Conservation (phyloP, 2,888 invertebrate species). For the Orchesellides sinensis region DNA sequence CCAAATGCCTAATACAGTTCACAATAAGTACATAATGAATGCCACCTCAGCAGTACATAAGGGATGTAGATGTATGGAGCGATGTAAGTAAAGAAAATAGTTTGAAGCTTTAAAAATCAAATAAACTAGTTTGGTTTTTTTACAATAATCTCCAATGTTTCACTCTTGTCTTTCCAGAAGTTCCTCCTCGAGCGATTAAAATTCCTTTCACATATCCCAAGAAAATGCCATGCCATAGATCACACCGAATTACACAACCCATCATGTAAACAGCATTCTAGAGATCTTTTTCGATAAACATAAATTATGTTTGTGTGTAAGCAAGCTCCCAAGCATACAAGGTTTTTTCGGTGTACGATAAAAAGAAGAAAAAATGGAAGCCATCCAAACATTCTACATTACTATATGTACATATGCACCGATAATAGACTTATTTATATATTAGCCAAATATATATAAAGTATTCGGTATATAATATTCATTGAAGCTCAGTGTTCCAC, state of each 20-base stretch:
- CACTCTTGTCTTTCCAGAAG: slow-evolving; percentile 4
- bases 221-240: slow-evolving; percentile 66
- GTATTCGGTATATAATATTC: too few species aligned
- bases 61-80: background rate
- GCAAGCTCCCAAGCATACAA: slow-evolving; percentile 44
- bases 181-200: slow-evolving; percentile 70
- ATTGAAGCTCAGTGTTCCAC: background rate
- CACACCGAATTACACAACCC: slow-evolving; percentile 68
- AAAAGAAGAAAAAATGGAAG: slow-evolving; percentile 64
- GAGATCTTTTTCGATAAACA: slow-evolving; percentile 66
- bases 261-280: slow-evolving; percentile 68
- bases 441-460: too few species aligned
- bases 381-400: slow-evolving; percentile 58
- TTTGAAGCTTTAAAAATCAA: background rate
- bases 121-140: slow-evolving; percentile 19
- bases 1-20: background rate
- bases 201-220: slow-evolving; percentile 68
- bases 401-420: too few species aligned
- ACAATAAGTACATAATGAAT: background rate
- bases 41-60: background rate
- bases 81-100: background rate
- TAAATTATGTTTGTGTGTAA: slow-evolving; percentile 65
- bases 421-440: too few species aligned
- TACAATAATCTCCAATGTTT: slow-evolving; percentile 24
- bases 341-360: slow-evolving; percentile 57